Evolutionary conservation across 2,888 invertebrate genomes (phyloP), one percentile per base, ranked within the genome.

Genomic region (Biston betularia): DNA sequence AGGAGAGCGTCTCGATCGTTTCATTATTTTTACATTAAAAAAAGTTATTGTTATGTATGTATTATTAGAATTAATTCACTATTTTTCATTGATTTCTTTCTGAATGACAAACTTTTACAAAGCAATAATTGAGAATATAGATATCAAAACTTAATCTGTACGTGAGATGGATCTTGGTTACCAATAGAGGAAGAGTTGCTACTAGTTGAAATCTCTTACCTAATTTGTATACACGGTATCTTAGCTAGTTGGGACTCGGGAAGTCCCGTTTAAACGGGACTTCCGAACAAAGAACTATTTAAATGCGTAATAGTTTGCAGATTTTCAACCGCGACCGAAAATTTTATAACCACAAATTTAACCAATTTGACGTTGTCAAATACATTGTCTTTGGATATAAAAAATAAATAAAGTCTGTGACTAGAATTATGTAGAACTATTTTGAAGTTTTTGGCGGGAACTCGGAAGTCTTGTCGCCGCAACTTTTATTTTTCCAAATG

Each of bases 201-300:
- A 4, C 4, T 2, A 12, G 33, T 12, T 50, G 3, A 6, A 33
- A n/a, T n/a, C 6, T 11, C 24, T 24, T 42, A 54, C 54, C 54
- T 54, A 42, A 8, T 42, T 44, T 24, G 24, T 54, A 9, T 54
- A 33, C 9, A 7, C 34, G n/a, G n/a, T 40, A 10, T 14, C n/a
- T 55, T 61, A 33, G 56, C 24, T 56, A 6, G 35, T 12, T 10
- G 8, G n/a, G 46, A 42, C 62, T 63, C 63, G 70, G 78, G 61
- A 78, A 80, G 79, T 68, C 83, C 79, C 79, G 68, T 24, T 54
- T 15, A 56, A 63, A 50, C 68, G 76, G 79, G 79, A 79, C 79
- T 74, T 77, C 76, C 76, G 56, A 63, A 67, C 40, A 62, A 35
- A 49, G 11, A 62, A 33, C 12, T 53, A 63, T 50, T 57, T 44